Conservation (phyloP, 2,888 invertebrate genomes). For the Eustalomyia histrio region DNA sequence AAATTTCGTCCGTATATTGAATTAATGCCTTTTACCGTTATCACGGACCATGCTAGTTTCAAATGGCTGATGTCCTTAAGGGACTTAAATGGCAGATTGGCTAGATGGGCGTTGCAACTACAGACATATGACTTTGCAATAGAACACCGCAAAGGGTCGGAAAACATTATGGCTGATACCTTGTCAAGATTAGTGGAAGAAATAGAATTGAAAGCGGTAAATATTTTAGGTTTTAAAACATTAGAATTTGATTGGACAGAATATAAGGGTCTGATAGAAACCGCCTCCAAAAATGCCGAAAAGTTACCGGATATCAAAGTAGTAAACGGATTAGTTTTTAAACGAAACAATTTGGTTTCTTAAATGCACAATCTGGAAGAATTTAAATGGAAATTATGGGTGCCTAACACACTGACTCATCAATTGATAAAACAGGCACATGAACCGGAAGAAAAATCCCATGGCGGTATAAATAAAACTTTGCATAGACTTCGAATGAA, state of each 20-base stretch:
- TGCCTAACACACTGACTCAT: slow-evolving; percentile 1
- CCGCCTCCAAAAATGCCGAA: too few species aligned
- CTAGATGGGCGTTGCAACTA: slow-evolving; percentile 24
- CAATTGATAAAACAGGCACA: slow-evolving; percentile 40
- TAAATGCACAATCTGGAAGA: too few species aligned
- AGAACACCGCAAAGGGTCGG: slow-evolving; percentile 23
- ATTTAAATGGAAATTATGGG: slow-evolving; percentile 42
- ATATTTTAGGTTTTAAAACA: slow-evolving; percentile 26
- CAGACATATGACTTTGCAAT: slow-evolving; percentile 26
- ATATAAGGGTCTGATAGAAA: too few species aligned
- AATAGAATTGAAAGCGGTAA: slow-evolving; percentile 3
- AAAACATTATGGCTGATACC: slow-evolving; percentile 31
- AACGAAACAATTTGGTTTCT: too few species aligned
- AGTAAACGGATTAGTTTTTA: too few species aligned
- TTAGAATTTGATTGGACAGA: slow-evolving; percentile 7
- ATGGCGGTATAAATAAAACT: slow-evolving; percentile 34
- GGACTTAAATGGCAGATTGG: slow-evolving; percentile 18
- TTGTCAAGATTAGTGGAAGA: neutral
- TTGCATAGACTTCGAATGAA: neutral
- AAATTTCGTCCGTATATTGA: slow-evolving; percentile 49
- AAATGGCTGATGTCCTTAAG: slow-evolving; percentile 32
- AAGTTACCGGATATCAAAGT: too few species aligned
- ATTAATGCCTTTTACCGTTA: slow-evolving; percentile 24
- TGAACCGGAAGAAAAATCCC: neutral
- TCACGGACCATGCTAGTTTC: slow-evolving; percentile 17